phyloP scores from a whole-genome alignment of 2,888 invertebrate genomes.

The Azorinus chamasolen region DNA sequence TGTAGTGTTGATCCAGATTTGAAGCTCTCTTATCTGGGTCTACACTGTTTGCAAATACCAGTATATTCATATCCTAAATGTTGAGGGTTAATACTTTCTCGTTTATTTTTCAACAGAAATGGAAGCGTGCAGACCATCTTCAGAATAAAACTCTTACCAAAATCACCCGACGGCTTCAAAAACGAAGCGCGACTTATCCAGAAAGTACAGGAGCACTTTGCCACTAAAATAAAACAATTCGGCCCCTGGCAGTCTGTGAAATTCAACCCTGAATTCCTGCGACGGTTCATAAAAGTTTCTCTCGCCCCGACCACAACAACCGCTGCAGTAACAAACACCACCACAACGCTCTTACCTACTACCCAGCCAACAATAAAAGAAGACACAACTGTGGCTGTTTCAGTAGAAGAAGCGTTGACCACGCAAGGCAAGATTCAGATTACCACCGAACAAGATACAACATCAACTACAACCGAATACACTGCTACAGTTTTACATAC shows the following conservation, averaged over 20 bases:
- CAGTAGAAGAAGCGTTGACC: background rate
- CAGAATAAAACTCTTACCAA: constrained; percentile 39
- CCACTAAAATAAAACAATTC: constrained; percentile 32
- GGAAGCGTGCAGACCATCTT: constrained; percentile 58
- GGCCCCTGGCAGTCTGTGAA: constrained; percentile 54
- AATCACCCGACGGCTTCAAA: constrained; percentile 28
- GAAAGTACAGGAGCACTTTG: constrained; percentile 43
- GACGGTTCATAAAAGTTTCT: constrained; percentile 18
- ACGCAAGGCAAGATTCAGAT: background rate
- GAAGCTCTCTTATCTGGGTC: too few relatives aligned
- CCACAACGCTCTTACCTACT: background rate
- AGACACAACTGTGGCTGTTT: background rate
- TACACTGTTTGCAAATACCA: too few relatives aligned
- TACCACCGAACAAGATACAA: background rate
- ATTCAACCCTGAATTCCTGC: constrained; percentile 30
- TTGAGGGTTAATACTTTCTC: too few relatives aligned
- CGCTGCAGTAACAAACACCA: background rate
- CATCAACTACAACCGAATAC: background rate
- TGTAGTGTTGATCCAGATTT: too few relatives aligned
- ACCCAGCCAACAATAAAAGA: background rate
- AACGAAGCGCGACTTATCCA: constrained; percentile 25
- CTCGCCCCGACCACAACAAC: background rate
- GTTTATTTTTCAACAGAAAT: constrained; percentile 38
- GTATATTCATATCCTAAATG: too few relatives aligned
- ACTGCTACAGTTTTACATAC: background rate